Percentiles rank a stretch among this genome's conserved stretches.
Conservation (phyloP, 2,888 invertebrate species). For the Drosophila percnosoma region DNA sequence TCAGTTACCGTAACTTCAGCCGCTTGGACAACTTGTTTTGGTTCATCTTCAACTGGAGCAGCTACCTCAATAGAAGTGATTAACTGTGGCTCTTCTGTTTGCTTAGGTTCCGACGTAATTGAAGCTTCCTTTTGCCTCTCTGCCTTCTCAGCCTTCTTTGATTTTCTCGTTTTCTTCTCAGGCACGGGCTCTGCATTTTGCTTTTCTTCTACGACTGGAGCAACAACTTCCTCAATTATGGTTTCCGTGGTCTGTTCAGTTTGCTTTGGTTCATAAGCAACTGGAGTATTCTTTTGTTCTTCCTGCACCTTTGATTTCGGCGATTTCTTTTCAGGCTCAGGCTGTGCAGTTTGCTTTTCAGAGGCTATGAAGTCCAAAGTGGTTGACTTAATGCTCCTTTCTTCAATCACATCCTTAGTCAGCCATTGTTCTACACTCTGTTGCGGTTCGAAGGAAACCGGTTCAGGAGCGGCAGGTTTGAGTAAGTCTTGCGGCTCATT, state of each 20-base stretch:
- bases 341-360: slow-evolving; percentile 39
- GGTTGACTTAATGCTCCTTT: slow-evolving; percentile 33
- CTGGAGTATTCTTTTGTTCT: slow-evolving; percentile 1
- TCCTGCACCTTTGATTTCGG: slow-evolving; percentile 37
- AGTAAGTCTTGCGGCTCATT: slow-evolving; percentile 1
- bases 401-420: background rate
- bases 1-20: slow-evolving; percentile 11
- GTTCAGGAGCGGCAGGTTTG: background rate
- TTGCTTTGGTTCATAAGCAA: slow-evolving; percentile 7
- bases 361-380: slow-evolving; percentile 59
- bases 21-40: slow-evolving; percentile 3
- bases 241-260: background rate
- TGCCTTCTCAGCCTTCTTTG: slow-evolving; percentile 25
- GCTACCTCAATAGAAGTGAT: slow-evolving; percentile 1
- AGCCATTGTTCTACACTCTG: slow-evolving; percentile 24
- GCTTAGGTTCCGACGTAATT: background rate
- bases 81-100: slow-evolving; percentile 1
- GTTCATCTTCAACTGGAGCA: slow-evolving; percentile 14
- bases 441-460: slow-evolving; percentile 10
- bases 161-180: slow-evolving; percentile 35
- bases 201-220: slow-evolving; percentile 37
- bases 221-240: background rate
- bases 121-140: background rate
- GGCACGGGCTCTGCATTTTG: slow-evolving; percentile 13
- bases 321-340: slow-evolving; percentile 26